Evolutionary conservation across 2,113 vertebrate species (phyloP).

Genomic region (Mormyrus iriodes): DNA sequence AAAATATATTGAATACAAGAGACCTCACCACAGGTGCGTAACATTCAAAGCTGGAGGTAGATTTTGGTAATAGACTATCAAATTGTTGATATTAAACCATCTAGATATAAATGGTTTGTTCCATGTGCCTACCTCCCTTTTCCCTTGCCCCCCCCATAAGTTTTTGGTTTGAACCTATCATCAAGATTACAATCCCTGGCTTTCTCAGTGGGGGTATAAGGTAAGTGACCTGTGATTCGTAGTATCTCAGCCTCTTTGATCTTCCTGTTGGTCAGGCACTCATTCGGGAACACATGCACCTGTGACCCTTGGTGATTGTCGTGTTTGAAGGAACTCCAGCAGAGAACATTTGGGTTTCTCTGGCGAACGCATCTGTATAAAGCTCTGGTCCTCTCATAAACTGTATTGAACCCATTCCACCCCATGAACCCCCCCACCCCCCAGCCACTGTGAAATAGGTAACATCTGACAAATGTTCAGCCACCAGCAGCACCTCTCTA

Average conservation of each 20-base stretch:
- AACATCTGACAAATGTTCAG: background rate
- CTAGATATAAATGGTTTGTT: conserved; percentile 8
- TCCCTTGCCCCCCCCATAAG: background rate
- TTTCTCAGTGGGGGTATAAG: conserved; percentile 7
- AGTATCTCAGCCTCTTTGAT: conserved; percentile 11
- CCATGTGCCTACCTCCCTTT: background rate
- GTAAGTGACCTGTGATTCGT: background rate
- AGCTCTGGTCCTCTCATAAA: background rate
- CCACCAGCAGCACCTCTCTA: background rate
- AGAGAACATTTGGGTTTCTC: background rate
- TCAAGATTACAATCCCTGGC: conserved; percentile 7
- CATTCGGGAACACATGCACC: background rate
- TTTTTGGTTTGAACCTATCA: conserved; percentile 3
- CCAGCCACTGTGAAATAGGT: background rate
- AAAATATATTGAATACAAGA: background rate
- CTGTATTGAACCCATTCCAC: background rate
- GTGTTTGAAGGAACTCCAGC: background rate
- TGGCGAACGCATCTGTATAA: background rate
- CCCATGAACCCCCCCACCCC: background rate
- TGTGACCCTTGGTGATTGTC: background rate
- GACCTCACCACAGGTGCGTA: background rate
- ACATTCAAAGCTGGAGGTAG: background rate
- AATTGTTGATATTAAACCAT: background rate
- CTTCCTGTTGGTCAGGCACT: conserved; percentile 1
- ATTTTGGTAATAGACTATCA: conserved; percentile 3